Evolutionary conservation across 2,113 vertebrate genomes (phyloP), one percentile per base, ranked within the genome.

Genomic region (Syngnathus scovelli): DNA sequence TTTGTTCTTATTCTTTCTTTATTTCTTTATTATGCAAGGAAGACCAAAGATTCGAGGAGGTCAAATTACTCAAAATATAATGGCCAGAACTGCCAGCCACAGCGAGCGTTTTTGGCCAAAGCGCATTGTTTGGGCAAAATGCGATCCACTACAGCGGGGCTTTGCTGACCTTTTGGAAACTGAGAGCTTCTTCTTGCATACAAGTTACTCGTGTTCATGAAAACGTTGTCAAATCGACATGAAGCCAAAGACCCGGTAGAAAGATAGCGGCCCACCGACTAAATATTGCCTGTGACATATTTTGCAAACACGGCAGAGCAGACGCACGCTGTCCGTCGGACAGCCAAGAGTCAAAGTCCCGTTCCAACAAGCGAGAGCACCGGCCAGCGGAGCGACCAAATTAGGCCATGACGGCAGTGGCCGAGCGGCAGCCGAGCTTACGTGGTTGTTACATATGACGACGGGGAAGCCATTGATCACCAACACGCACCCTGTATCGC

Each of bases 381-480:
- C 18, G 27, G 27, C 63, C 69, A 76, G 69, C 64, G 61, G 33
- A 71, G 39, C 70, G 67, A 84, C 79, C 77, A 74, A 85, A 82
- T 82, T 70, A 74, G 69, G 69, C 48, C 61, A 59, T 23, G 39
- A 37, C 13, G 12, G 38, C 21, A 16, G 44, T 44, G 23, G 27
- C 18, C 5, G 58, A 12, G 27, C 27, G 27, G 27, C 27, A 33
- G 27, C 27, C 27, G 27, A 43, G 37, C 59, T 21, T 46, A 61
- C 10, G 43, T 58, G 70, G 58, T 71, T 49, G 19, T 56, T 1
- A 0, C 70, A 61, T 64, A 69, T 43, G 63, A n/a, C 27, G 39
- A 39, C 21, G 23, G 16, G 39, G 59, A 38, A 39, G 21, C 23
- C 11, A 18, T 21, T 59, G 11, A n/a, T 71, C 61, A 72, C 61